Conservation (phyloP, 2,888 invertebrate species). For the Lepidocyrtoides sp. region DNA sequence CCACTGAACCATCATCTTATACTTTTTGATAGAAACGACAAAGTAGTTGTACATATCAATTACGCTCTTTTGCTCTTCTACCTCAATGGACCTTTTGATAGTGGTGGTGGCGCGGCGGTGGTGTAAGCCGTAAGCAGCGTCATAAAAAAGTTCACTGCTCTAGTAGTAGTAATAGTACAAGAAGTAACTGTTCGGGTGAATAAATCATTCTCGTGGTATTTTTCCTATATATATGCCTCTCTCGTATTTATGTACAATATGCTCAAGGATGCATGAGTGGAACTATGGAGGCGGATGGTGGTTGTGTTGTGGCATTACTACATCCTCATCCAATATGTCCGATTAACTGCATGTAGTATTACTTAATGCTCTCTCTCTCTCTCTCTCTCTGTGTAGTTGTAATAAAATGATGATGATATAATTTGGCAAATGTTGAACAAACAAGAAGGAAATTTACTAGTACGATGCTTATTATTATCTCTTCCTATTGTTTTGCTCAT, state of each 20-base stretch:
- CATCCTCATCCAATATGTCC: slow-evolving; percentile 5
- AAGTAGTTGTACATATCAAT: slow-evolving; percentile 19
- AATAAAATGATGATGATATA: neutral
- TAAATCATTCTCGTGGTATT: slow-evolving; percentile 22
- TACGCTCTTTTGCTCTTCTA: slow-evolving; percentile 45
- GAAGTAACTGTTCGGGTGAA: slow-evolving; percentile 26
- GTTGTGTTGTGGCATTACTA: too few species aligned
- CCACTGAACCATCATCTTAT: neutral
- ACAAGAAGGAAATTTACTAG: slow-evolving; percentile 1
- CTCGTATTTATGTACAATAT: neutral
- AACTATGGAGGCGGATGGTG: slow-evolving; percentile 3
- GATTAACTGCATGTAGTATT: neutral
- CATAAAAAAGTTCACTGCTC: slow-evolving; percentile 26
- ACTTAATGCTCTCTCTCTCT: neutral
- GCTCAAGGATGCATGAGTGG: neutral
- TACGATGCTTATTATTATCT: neutral
- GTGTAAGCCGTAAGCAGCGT: neutral
- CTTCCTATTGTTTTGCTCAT: neutral
- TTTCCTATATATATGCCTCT: neutral
- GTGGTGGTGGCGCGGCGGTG: neutral
- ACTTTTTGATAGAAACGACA: slow-evolving; percentile 2
- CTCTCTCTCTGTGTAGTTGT: too few species aligned
- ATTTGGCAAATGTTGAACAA: slow-evolving; percentile 16
- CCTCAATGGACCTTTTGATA: slow-evolving; percentile 33
- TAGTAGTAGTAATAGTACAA: neutral